phyloP scores from a whole-genome alignment of 2,797 vertebrate species.

The Morelia viridis region DNA sequence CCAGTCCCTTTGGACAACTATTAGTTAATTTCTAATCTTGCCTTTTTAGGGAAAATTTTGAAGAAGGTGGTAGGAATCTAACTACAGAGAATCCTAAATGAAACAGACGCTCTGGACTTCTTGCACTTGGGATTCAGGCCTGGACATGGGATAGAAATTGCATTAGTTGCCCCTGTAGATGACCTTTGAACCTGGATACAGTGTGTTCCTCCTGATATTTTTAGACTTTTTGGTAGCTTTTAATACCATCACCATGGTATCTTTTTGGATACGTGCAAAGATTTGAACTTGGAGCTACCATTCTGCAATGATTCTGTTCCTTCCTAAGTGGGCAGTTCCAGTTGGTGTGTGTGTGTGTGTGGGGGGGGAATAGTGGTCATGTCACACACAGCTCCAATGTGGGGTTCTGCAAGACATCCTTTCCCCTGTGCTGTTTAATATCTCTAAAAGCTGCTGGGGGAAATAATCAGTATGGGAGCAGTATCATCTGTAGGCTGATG shows the following conservation, averaged over 20 bases:
- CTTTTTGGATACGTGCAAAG: background rate
- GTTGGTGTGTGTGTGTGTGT: too few species aligned
- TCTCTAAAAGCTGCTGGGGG: too few species aligned
- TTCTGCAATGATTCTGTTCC: too few species aligned
- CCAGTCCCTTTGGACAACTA: background rate
- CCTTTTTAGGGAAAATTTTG: background rate
- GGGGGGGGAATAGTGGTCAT: too few species aligned
- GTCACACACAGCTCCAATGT: too few species aligned
- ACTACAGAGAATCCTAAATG: background rate
- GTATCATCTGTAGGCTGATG: too few species aligned
- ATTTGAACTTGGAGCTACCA: too few species aligned
- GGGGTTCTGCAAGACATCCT: too few species aligned
- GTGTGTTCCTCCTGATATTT: background rate
- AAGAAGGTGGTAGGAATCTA: background rate
- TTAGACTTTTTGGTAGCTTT: background rate
- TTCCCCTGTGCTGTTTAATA: too few species aligned
- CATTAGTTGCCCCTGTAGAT: background rate
- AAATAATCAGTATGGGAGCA: too few species aligned
- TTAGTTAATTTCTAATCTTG: background rate
- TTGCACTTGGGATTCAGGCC: background rate
- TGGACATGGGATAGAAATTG: background rate
- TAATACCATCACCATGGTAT: background rate
- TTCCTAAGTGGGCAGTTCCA: too few species aligned
- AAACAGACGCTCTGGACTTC: background rate
- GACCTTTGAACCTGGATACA: background rate